phyloP scores from a whole-genome alignment of 2,797 vertebrate genomes.

The Erithacus rubecula region DNA sequence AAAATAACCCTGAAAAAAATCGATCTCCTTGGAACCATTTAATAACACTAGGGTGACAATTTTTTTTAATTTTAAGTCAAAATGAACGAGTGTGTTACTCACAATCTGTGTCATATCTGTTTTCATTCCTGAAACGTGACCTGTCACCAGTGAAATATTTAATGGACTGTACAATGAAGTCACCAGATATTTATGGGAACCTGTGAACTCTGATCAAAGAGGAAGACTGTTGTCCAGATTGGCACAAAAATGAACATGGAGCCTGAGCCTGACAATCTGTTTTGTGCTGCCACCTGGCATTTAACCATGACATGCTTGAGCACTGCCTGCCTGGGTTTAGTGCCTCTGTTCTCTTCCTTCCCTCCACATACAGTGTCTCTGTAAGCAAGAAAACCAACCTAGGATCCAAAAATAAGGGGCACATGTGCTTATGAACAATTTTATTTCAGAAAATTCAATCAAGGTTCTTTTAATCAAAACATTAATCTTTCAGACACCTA shows the following conservation, averaged over 20 bases:
- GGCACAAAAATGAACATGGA: background rate
- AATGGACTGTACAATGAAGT: conserved; percentile 28
- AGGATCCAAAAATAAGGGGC: conserved; percentile 37
- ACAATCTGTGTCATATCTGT: background rate
- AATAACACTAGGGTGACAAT: background rate
- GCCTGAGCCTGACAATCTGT: background rate
- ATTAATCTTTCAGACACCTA: conserved; percentile 72
- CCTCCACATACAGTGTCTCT: background rate
- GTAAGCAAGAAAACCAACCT: background rate
- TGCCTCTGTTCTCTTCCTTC: background rate
- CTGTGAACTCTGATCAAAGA: background rate
- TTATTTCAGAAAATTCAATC: conserved; percentile 72
- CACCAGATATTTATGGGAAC: conserved; percentile 23
- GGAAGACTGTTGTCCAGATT: background rate
- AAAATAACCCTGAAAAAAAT: background rate
- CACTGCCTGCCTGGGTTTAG: background rate
- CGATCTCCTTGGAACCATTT: background rate
- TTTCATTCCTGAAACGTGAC: conserved; percentile 16
- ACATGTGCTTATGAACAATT: conserved; percentile 61
- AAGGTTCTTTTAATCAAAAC: conserved; percentile 71
- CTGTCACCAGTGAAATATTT: conserved; percentile 31
- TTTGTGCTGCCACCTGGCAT: background rate
- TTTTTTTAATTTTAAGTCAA: conserved; percentile 47
- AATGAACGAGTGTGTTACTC: conserved; percentile 12
- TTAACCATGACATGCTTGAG: background rate